A percentile compares a stretch with the other conserved stretches of the same genome.
These are phyloP conservation scores for Paralichthys olivaceus DNA, from an alignment of 2,113 vertebrate genomes.

Conservation along the genomic window DNA sequence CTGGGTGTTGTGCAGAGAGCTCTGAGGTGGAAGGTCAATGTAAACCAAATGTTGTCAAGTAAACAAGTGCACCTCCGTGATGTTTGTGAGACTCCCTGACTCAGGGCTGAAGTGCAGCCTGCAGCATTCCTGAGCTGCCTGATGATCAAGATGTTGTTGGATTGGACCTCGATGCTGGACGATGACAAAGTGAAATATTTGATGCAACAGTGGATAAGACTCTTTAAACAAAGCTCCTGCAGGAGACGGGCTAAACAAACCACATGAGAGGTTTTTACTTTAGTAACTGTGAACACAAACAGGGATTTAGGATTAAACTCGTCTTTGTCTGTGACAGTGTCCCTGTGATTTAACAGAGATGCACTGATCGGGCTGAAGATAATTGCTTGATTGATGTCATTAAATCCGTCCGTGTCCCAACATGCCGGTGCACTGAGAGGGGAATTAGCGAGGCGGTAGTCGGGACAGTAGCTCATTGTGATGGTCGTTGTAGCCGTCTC, in stretches of 20 bases:
- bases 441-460: background rate
- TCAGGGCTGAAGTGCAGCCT: conserved; percentile 16
- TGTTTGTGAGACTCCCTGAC: conserved; percentile 52
- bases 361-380: background rate
- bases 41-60: conserved; percentile 9
- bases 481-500: background rate
- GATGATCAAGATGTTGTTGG: conserved; percentile 14
- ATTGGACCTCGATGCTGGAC: background rate
- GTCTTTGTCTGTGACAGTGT: background rate
- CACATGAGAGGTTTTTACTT: background rate
- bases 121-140: conserved; percentile 69
- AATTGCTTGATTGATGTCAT: conserved; percentile 18
- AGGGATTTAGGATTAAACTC: background rate
- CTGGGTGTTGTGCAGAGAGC: background rate
- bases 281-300: background rate
- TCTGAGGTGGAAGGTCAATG: background rate
- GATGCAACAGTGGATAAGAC: background rate
- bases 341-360: background rate
- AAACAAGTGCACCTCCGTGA: conserved; percentile 26
- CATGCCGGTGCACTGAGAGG: conserved; percentile 20
- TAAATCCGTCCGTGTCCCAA: conserved; percentile 11
- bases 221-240: background rate
- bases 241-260: background rate
- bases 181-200: background rate
- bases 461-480: conserved; percentile 47